Evolutionary conservation across 1,140 invertebrate genomes (phyloP).

Genomic region (Homarus americanus): DNA sequence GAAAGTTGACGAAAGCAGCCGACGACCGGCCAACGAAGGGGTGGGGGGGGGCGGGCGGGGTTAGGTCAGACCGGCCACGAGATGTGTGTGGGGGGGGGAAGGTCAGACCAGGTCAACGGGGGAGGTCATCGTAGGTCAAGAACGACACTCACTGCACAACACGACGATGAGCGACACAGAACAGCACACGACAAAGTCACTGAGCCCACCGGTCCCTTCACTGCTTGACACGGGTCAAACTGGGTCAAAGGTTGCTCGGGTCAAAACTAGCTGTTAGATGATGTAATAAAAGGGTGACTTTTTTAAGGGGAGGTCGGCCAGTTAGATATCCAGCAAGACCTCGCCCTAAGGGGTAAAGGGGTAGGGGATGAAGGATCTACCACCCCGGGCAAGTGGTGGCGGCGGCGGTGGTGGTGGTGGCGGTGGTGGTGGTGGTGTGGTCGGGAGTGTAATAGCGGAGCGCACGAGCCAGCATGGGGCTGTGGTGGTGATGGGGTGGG

Average conservation of each 20-base stretch:
- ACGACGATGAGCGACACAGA: not conserved
- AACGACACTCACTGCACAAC: not conserved
- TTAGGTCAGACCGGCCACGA: not conserved
- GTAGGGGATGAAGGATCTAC: not conserved
- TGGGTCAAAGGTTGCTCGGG: not conserved
- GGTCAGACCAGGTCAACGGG: not conserved
- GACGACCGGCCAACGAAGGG: not conserved
- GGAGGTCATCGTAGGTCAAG: not conserved
- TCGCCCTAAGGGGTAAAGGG: not conserved
- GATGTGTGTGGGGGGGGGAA: not conserved
- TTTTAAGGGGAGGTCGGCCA: too few species aligned
- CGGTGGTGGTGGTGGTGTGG: constrained; percentile 8
- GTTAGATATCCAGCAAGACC: too few species aligned
- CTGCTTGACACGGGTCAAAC: not conserved
- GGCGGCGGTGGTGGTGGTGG: not conserved
- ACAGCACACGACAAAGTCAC: not conserved
- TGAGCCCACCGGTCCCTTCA: not conserved
- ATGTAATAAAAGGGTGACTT: not conserved
- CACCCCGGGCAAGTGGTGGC: not conserved
- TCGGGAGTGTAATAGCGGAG: too few species aligned
- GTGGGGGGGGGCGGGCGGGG: not conserved
- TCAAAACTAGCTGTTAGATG: not conserved
- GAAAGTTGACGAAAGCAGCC: too few species aligned
- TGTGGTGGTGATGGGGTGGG: constrained; percentile 9
- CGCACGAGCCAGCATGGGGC: not conserved